Evolutionary conservation across 2,113 vertebrate genomes (phyloP), one percentile per base, ranked within the genome.

Genomic region (Plotosus lineatus): DNA sequence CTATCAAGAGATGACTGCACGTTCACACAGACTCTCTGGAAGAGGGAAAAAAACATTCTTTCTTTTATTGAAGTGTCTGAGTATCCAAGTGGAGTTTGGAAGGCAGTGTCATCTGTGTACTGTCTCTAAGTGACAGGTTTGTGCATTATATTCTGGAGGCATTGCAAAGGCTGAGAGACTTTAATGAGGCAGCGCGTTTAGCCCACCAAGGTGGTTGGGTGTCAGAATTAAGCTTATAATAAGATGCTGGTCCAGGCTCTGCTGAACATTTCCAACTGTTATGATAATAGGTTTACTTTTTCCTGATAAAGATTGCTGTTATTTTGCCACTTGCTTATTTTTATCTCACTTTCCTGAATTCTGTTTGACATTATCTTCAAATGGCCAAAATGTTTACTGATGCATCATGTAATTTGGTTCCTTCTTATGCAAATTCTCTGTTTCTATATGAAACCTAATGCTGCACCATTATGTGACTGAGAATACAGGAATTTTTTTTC

Each of bases 111-210:
- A 82, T 73, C 85, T 91, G 82, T 91, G 87, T 77, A 14, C 78
- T 84, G 58, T 85, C 66, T 85, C 51, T 60, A 65, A 58, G 80
- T 81, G 42, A 78, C 68, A 75, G 72, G 68, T 82, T 84, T 83
- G 74, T 56, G n/a, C 50, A 53, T 77, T 56, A 68, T 88, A 86
- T 85, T 86, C 82, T 88, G 88, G 85, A 82, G 23, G 82, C 82
- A 87, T 92, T 91, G 88, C 81, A 90, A 87, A 92, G 86, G 82
- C 88, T 88, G 84, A 58, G 33, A 80, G 84, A 85, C 87, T 90
- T 91, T 91, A 92, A 92, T 92, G 92, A 93, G 89, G 75, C 83
- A 61, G 82, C 28, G 58, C 84, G 82, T 88, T 87, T 85, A 87
- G 81, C 88, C 85, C 86, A 77, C 73, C 36, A 74, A 87, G 85